A percentile compares a stretch with the other conserved stretches of the same genome.
Conservation (phyloP, 2,797 vertebrate species). For the Phrynocephalus forsythii region DNA sequence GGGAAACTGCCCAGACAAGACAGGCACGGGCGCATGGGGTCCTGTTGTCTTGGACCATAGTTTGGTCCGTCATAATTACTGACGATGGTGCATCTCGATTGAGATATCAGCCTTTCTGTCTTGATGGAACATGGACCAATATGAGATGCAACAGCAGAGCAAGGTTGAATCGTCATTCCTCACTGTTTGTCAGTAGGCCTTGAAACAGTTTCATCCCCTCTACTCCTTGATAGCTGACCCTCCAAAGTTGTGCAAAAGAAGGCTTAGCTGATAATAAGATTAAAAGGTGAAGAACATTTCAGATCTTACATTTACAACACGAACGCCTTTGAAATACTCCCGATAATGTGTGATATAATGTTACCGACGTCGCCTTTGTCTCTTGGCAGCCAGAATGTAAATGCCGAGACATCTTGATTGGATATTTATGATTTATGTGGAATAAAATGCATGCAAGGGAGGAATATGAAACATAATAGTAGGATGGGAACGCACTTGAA, state of each 20-base stretch:
- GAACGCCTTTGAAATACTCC: slow-evolving; percentile 3
- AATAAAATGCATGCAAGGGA: slow-evolving; percentile 23
- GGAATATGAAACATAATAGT: slow-evolving; percentile 20
- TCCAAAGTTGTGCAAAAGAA: background rate
- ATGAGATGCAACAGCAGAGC: background rate
- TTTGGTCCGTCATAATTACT: too few species aligned
- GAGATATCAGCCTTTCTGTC: too few species aligned
- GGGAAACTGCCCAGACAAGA: too few species aligned
- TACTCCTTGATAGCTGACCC: background rate
- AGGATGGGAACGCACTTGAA: background rate
- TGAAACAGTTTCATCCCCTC: background rate
- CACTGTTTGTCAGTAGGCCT: background rate
- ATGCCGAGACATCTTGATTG: slow-evolving; percentile 38
- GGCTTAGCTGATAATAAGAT: background rate
- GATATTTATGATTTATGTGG: slow-evolving; percentile 41
- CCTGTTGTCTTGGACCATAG: too few species aligned
- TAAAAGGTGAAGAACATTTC: slow-evolving; percentile 17
- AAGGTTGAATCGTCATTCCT: background rate
- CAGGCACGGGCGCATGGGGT: too few species aligned
- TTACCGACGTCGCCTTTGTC: background rate
- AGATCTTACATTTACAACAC: background rate
- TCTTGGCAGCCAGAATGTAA: background rate
- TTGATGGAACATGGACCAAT: too few species aligned
- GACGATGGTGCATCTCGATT: too few species aligned
- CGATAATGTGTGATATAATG: background rate